These are phyloP conservation scores for Petromus typicus DNA, from an alignment of 2,113 vertebrate species.

Conservation along the genomic window DNA sequence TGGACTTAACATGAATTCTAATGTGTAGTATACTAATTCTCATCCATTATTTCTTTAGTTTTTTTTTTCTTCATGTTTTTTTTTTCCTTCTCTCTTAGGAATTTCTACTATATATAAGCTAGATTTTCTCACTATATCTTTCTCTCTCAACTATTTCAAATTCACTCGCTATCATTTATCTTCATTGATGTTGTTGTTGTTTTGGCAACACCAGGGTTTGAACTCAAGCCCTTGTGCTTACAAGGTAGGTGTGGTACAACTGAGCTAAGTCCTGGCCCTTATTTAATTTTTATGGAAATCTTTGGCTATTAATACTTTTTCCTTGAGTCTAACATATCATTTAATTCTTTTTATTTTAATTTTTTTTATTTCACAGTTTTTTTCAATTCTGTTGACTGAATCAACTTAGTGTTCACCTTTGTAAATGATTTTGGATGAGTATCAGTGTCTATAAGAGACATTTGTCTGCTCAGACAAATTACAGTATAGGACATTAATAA, in stretches of 20 bases:
- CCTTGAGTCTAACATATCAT: not conserved
- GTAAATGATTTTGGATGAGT: not conserved
- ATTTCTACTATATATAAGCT: not conserved
- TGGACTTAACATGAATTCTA: not conserved
- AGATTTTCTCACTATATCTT: not conserved
- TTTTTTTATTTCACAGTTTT: not conserved
- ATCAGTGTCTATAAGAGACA: not conserved
- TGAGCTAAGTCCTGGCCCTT: no score
- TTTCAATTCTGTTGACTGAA: not conserved
- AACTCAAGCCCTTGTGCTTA: no score
- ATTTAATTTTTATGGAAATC: not conserved
- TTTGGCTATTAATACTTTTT: not conserved
- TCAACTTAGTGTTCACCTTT: not conserved
- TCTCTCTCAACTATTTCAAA: not conserved
- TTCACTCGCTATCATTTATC: not conserved
- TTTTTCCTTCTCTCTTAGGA: not conserved
- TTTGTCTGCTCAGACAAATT: not conserved
- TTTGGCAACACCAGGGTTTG: no score
- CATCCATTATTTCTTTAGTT: not conserved
- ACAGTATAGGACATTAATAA: fast-evolving
- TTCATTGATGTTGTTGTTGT: not conserved
- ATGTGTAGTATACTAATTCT: not conserved
- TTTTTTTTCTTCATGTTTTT: not conserved
- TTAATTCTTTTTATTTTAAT: not conserved
- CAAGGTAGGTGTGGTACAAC: no score